A percentile compares a stretch with the other conserved stretches of the same genome.
Evolutionary conservation across 2,113 vertebrate species (phyloP).

Genomic region (Oryzias javanicus): DNA sequence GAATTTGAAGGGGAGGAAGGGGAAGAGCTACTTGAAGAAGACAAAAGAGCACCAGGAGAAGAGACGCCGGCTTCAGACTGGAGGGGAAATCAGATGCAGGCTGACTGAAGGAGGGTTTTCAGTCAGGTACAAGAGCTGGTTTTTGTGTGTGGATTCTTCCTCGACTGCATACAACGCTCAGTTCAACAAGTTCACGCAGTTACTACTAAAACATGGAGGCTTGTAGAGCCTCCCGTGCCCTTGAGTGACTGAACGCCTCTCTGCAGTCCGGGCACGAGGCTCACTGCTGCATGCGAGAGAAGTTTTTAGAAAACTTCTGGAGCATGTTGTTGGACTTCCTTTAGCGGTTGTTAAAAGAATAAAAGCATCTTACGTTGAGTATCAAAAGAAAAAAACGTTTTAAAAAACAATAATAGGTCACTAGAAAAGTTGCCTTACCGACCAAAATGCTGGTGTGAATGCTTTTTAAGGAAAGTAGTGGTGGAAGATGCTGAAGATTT

Average conservation of each 20-base stretch:
- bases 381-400: no score
- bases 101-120: slow-evolving; percentile 9
- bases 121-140: slow-evolving; percentile 7
- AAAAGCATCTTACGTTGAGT: neutral
- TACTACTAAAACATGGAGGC: slow-evolving; percentile 32
- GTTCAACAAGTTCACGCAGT: slow-evolving; percentile 41
- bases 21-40: slow-evolving; percentile 6
- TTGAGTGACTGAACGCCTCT: slow-evolving; percentile 2
- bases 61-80: neutral
- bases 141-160: slow-evolving; percentile 11
- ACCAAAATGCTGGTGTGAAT: no score
- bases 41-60: slow-evolving; percentile 13
- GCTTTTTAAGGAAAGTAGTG: no score
- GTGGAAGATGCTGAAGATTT: no score
- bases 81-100: neutral
- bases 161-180: slow-evolving; percentile 24
- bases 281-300: neutral
- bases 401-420: no score
- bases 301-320: slow-evolving; percentile 9
- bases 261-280: slow-evolving; percentile 17
- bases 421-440: no score
- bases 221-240: slow-evolving; percentile 26
- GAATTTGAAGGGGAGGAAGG: neutral
- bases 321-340: slow-evolving; percentile 7
- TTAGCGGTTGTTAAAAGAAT: neutral